Percentiles rank a stretch among this genome's conserved stretches.
These are phyloP conservation scores for Liasis olivaceus DNA, from an alignment of 2,797 vertebrate genomes.

Conservation along the genomic window DNA sequence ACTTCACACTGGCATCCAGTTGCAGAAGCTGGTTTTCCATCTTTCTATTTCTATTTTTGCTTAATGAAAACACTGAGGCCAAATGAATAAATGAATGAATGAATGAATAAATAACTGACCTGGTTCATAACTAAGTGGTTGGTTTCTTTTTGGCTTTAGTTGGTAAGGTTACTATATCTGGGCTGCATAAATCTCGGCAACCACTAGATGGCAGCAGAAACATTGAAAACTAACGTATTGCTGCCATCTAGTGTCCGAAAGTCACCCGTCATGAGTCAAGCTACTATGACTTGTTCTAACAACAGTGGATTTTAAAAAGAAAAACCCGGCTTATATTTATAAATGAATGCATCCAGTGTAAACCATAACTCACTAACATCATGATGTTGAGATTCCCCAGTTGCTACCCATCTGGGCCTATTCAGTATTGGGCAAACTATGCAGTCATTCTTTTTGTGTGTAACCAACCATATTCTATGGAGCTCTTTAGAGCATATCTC, in stretches of 20 bases:
- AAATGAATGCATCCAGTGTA: neutral
- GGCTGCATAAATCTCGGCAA: too few species aligned
- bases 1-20: neutral
- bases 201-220: too few species aligned
- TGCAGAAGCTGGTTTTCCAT: neutral
- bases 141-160: too few species aligned
- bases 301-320: neutral
- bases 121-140: neutral
- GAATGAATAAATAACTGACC: too few species aligned
- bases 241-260: too few species aligned
- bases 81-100: too few species aligned
- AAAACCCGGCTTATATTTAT: neutral
- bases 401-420: too few species aligned
- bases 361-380: neutral
- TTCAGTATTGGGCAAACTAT: neutral
- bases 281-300: neutral
- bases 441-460: neutral
- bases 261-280: neutral
- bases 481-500: neutral
- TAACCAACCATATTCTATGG: neutral
- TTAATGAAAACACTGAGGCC: neutral
- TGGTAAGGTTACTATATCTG: too few species aligned
- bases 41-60: neutral
- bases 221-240: too few species aligned
- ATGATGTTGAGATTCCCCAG: neutral